Evolutionary conservation across 2,888 invertebrate genomes (phyloP), one percentile per base, ranked within the genome.

Genomic region (Epirrita christyi): DNA sequence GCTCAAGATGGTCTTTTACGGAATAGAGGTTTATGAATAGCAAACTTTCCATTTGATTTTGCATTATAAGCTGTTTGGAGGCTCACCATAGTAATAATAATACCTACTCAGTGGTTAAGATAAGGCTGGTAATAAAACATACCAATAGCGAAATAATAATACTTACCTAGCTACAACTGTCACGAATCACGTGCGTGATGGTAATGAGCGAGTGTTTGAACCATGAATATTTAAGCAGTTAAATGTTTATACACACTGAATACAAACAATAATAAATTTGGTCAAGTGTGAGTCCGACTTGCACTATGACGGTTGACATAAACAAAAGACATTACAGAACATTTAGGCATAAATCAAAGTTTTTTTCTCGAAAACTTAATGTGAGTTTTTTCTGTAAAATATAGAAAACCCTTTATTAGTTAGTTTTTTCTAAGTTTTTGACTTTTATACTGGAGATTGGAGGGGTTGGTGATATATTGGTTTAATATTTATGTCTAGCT

Each of bases 181-280:
- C 57, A 52, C 42, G 57, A 48, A 57, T 36, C 48, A 58, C 38
- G 46, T 58, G 53, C 45, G 45, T 56, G 48, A 46, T 46, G 48
- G 32, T 36, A 47, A 46, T 55, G 37, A 10, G n/a, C 14, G 29
- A 56, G 37, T 53, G 49, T 43, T 49, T 45, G 28, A 51, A 51
- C 40, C 50, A 41, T 58, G 49, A 52, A 63, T 41, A 52, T 29
- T 50, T 51, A 49, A 57, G 46, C 14, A 55, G 53, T 52, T 48
- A n/a, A 40, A 41, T 51, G 43, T 55, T 28, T 8, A n/a, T 10
- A 11, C 8, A 21, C 0, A 1, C 15, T 44, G 21, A 37, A 29
- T 15, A 41, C 40, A 46, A 40, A 36, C 15, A 51, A 53, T 59
- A 59, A 3, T 21, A 3, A 21, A 21, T 21, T 21, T 4, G 4